These are phyloP conservation scores for Scylla paramamosain DNA, from an alignment of 1,140 invertebrate genomes.

Conservation along the genomic window DNA sequence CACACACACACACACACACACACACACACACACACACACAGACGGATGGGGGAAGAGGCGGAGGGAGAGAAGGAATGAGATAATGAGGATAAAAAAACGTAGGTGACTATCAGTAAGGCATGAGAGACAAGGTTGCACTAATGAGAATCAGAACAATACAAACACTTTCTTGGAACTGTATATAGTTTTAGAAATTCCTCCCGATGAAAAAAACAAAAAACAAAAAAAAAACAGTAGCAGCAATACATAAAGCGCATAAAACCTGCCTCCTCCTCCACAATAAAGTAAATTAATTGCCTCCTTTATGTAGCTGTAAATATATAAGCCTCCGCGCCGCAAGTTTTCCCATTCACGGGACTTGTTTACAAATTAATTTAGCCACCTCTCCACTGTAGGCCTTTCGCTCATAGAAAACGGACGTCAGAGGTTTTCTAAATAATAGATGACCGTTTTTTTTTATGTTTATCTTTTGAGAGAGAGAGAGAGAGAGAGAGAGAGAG, in stretches of 20 bases:
- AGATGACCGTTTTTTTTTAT: neutral
- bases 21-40: too few relatives aligned
- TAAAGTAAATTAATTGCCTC: neutral
- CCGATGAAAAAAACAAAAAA: too few relatives aligned
- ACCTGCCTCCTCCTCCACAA: neutral
- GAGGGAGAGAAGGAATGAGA: too few relatives aligned
- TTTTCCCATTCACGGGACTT: neutral
- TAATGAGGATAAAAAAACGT: too few relatives aligned
- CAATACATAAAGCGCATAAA: too few relatives aligned
- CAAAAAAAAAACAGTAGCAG: too few relatives aligned
- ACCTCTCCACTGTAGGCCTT: neutral
- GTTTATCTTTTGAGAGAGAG: neutral
- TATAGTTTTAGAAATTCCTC: neutral
- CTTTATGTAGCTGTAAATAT: neutral
- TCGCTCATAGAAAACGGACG: neutral
- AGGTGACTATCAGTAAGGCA: too few relatives aligned
- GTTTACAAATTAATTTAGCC: neutral
- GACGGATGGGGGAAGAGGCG: too few relatives aligned
- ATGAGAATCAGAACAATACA: too few relatives aligned
- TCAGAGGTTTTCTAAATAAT: neutral
- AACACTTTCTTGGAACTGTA: too few relatives aligned
- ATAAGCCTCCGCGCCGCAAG: neutral
- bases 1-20: too few relatives aligned
- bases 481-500: slow-evolving; percentile 20
- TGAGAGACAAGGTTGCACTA: too few relatives aligned